Base-by-base conservation (phyloP, 2,888 invertebrate species). In the Amiota mariae region DNA sequence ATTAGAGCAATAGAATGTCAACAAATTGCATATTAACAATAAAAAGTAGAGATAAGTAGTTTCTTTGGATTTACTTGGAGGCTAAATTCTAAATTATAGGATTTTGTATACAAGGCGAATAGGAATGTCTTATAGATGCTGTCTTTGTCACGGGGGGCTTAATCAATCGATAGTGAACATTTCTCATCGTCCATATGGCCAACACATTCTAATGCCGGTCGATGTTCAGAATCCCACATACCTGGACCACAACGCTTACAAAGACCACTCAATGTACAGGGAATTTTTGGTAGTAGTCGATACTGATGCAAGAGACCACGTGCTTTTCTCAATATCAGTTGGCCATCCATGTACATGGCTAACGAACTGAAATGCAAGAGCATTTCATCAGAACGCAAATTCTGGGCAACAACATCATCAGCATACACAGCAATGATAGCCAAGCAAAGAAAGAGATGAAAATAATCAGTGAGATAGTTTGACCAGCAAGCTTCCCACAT, bases 401-500 rank as follows among this genome's bases (percentile, higher is more conserved):
- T 94, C 90, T 98, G 98, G 49, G 96, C 95, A 78, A 98, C 95
- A 72, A 98, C 97, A 90, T 97, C 97, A 85, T 97, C 97, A 3
- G 95, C 95, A 88, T 98, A 98, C 48, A 97, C 96, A 57, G 95
- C 95, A 77, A 98, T 94, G 84, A 98, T 97, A 72, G 98, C 96
- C 81, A 97, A 92, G 87, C 97, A 97, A 73, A 98, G 92, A 90
- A 98, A 98, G 85, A 98, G 91, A 88, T 98, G 98, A 91, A 98
- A 98, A 90, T 97, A 97, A 89, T 97, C 97, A 0, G 98, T 98
- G 87, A 97, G 93, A 90, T 97, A 98, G 91, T 97, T 97, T 0
- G 97, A 95, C 98, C 98, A 98, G 90, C 98, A 98, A 2, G 97
- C 95, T 91, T 98, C 97, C 97, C 97, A 98, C 95, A 98, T 97